These are phyloP conservation scores for Cololabis saira DNA, from an alignment of 2,113 vertebrate species.

Conservation along the genomic window DNA sequence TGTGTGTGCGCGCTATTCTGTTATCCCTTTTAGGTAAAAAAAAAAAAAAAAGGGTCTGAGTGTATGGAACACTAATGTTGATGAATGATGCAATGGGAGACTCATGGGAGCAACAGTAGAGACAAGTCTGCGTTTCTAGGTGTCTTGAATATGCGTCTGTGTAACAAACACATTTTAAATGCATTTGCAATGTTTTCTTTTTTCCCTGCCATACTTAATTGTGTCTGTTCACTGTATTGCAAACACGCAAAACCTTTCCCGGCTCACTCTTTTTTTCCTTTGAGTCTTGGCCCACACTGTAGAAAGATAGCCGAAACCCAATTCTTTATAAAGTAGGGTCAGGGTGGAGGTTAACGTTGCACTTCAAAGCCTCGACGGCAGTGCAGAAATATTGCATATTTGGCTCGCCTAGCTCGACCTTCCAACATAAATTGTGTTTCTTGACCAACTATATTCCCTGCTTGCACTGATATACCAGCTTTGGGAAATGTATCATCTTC, in stretches of 20 bases:
- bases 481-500: conserved; percentile 64
- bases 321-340: conserved; percentile 16
- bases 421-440: conserved; percentile 14
- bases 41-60: conserved; percentile 8
- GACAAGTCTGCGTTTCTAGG: too few species aligned
- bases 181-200: too few species aligned
- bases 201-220: too few species aligned
- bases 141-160: too few species aligned
- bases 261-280: neutral
- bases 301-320: conserved; percentile 17
- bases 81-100: conserved; percentile 68
- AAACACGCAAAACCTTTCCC: neutral
- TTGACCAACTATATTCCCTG: conserved; percentile 3
- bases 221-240: neutral
- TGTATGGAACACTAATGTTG: conserved; percentile 59
- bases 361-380: conserved; percentile 40
- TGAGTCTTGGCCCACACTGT: neutral
- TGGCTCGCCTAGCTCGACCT: conserved; percentile 18
- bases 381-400: conserved; percentile 46
- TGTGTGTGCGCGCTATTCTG: conserved; percentile 1
- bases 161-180: too few species aligned
- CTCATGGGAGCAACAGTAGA: conserved; percentile 55
- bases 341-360: conserved; percentile 43
- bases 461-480: conserved; percentile 38
- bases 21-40: conserved; percentile 18